These are phyloP conservation scores for Dryas iulia DNA, from an alignment of 1,140 invertebrate species.

Conservation along the genomic window DNA sequence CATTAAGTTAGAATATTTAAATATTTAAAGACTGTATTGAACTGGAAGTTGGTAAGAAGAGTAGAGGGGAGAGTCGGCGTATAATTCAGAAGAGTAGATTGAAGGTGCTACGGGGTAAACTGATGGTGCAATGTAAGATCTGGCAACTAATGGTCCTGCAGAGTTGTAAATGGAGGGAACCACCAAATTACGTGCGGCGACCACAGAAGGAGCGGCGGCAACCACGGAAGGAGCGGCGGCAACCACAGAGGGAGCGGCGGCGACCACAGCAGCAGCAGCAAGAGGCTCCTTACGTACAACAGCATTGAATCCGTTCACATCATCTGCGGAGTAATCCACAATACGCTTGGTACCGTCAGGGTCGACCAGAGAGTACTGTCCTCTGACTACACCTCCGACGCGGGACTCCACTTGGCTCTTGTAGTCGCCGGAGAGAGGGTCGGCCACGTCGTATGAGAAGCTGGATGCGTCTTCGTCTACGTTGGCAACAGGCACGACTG, in stretches of 20 bases:
- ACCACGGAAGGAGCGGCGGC: slow-evolving; percentile 31
- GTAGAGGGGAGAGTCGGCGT: neutral
- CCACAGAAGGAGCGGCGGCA: slow-evolving; percentile 38
- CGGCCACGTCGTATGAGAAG: slow-evolving; percentile 66
- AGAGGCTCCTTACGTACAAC: neutral
- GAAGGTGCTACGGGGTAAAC: slow-evolving; percentile 44
- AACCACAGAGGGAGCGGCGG: slow-evolving; percentile 30
- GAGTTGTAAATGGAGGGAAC: slow-evolving; percentile 24
- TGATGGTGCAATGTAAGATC: slow-evolving; percentile 29
- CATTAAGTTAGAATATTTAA: neutral
- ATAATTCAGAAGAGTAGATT: neutral
- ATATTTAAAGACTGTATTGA: neutral
- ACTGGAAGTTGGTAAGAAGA: neutral
- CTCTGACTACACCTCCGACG: slow-evolving; percentile 79
- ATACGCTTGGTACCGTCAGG: slow-evolving; percentile 44
- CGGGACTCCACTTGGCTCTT: slow-evolving; percentile 39
- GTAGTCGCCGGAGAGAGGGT: slow-evolving; percentile 75
- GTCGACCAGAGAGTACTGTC: slow-evolving; percentile 74
- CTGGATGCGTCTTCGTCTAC: slow-evolving; percentile 54
- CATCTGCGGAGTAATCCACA: neutral
- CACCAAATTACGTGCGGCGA: neutral
- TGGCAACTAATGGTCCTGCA: neutral
- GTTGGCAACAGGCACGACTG: slow-evolving; percentile 7
- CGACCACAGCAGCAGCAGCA: slow-evolving; percentile 29
- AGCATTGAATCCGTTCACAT: neutral